These are phyloP conservation scores for Liparis tanakae DNA, from an alignment of 2,797 vertebrate genomes.

Conservation along the genomic window DNA sequence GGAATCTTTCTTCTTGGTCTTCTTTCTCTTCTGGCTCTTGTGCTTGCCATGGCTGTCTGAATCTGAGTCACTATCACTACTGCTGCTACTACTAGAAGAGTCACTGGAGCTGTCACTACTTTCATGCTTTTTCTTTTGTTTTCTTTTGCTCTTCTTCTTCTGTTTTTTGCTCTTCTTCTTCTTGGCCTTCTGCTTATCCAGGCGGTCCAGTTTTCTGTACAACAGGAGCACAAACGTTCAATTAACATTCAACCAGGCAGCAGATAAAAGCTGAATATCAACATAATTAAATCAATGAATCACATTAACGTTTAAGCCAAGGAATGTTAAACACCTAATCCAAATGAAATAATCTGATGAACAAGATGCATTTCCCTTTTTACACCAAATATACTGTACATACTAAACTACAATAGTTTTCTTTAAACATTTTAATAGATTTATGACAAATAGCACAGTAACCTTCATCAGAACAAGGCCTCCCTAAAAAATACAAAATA, in stretches of 20 bases:
- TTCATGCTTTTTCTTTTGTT: slow-evolving; percentile 84
- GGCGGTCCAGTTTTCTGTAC: slow-evolving; percentile 92
- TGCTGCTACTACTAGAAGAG: slow-evolving; percentile 65
- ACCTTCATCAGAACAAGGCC: neutral
- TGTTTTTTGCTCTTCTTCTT: slow-evolving; percentile 90
- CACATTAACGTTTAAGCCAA: neutral
- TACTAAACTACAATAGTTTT: neutral
- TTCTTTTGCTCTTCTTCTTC: slow-evolving; percentile 87
- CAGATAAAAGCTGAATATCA: neutral
- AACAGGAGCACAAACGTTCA: slow-evolving; percentile 19
- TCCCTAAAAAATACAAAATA: neutral
- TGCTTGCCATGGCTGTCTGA: slow-evolving; percentile 75
- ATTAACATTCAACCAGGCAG: neutral
- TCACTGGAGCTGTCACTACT: slow-evolving; percentile 77
- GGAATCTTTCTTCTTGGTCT: slow-evolving; percentile 84
- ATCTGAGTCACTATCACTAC: slow-evolving; percentile 69
- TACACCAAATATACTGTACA: no score
- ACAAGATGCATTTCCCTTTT: neutral
- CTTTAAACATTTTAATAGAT: neutral
- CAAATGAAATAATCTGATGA: neutral
- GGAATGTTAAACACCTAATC: slow-evolving; percentile 3
- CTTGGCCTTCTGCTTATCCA: slow-evolving; percentile 92
- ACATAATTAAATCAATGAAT: neutral
- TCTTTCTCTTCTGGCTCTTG: slow-evolving; percentile 84
- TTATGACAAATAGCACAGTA: neutral